Base-by-base conservation (phyloP, 2,797 vertebrate genomes). In the Pampus argenteus region DNA sequence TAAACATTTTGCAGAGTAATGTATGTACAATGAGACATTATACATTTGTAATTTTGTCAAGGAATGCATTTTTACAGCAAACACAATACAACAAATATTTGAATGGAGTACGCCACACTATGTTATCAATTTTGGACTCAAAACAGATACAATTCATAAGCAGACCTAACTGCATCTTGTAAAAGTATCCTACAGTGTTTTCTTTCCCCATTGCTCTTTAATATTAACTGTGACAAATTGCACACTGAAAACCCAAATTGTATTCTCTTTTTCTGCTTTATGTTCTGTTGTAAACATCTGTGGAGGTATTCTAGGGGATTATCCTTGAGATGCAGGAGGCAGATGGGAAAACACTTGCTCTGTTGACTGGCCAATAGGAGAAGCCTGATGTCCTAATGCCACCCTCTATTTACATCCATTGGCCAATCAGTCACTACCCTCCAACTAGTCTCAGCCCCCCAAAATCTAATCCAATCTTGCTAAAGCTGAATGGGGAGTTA, bases 261-360 rank as follows among this genome's bases (percentile, higher is more conserved):
- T 28, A 64, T 63, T 79, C 18, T 73, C 47, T 64, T 75, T 47
- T 63, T 63, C 20, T 11, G 29, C 29, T 88, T 82, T 76, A 62
- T 85, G 61, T 48, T 89, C 61, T 81, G 74, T 83, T 64, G 82
- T 82, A 86, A 90, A 93, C 92, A 92, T 91, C 90, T 94, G 93
- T 94, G 89, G 79, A 92, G 86, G 90, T 94, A 90, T 91, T 93
- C 85, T 76, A 91, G 84, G 86, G 91, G 94, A 95, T 95, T 93
- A 94, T 94, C 91, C 90, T 91, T 86, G 80, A 90, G 91, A 89
- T 89, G 59, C 87, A 93, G 73, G 86, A 88, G 86, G 86, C 94
- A 92, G 94, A 94, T 94, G 95, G 94, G 87, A 89, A 79, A 86
- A 76, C 86, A 71, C 66, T 71, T 54, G 54, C 87, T 78, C 79